phyloP scores from a whole-genome alignment of 2,797 vertebrate genomes.

The Cossypha niveicapilla region DNA sequence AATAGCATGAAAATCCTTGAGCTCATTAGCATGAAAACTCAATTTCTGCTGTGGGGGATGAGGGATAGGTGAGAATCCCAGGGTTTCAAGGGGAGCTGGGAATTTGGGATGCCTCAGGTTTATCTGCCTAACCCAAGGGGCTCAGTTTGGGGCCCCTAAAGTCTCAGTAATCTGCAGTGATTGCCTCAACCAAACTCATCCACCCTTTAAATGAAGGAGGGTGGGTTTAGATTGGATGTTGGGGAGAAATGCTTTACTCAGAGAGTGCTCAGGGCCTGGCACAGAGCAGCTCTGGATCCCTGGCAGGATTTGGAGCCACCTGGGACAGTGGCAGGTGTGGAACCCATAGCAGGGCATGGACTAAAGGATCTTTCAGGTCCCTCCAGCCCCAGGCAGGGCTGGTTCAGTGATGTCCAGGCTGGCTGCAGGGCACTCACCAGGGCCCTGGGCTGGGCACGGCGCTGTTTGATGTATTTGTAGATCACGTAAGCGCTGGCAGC shows the following conservation, averaged over 20 bases:
- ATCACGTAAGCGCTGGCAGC: conserved; percentile 28
- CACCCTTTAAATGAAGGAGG: not conserved
- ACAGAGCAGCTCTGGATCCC: not conserved
- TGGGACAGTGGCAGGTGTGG: not conserved
- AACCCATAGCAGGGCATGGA: rapidly evolving
- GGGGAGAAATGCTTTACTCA: not conserved
- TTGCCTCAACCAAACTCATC: not conserved
- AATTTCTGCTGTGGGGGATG: not conserved
- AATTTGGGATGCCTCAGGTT: not conserved
- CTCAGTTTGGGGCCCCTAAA: not conserved
- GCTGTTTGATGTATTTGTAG: conserved; percentile 70
- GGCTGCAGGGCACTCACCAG: conserved; percentile 60
- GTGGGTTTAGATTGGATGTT: rapidly evolving
- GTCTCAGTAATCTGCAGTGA: not conserved
- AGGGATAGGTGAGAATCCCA: not conserved
- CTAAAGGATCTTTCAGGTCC: too few species aligned
- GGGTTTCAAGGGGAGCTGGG: not conserved
- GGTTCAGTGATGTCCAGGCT: not conserved
- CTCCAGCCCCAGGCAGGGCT: not conserved
- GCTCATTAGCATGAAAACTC: not conserved
- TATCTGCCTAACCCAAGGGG: not conserved
- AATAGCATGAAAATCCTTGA: not conserved
- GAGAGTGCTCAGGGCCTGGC: not conserved
- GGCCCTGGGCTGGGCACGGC: conserved; percentile 48
- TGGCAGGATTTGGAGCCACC: not conserved